Evolutionary conservation across 2,113 vertebrate genomes (phyloP).

Genomic region (rat (Rattus norvegicus)): DNA sequence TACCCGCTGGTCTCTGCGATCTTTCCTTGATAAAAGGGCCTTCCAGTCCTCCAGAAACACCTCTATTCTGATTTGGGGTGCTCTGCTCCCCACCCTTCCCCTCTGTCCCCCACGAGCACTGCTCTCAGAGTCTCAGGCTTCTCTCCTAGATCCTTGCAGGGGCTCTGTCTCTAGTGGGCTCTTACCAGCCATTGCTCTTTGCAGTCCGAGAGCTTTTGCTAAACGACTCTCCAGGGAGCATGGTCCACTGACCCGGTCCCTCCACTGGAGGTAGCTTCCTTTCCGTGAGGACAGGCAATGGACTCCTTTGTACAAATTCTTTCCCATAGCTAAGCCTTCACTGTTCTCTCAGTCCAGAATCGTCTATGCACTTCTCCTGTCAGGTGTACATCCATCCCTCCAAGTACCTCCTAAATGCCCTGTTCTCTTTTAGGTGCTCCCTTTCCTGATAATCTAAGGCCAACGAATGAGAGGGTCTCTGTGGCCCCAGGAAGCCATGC

Average conservation of each 20-base stretch:
- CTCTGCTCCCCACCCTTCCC: background rate
- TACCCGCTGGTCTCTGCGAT: background rate
- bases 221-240: accelerated
- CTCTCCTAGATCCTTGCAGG: background rate
- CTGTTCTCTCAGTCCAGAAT: background rate
- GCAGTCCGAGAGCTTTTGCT: background rate
- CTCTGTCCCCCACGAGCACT: background rate
- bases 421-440: background rate
- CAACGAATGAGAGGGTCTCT: background rate
- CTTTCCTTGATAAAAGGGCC: background rate
- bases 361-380: background rate
- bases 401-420: background rate
- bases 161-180: background rate
- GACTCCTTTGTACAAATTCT: background rate
- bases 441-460: background rate
- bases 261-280: accelerated
- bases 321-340: background rate
- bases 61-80: background rate
- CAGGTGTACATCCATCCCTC: background rate
- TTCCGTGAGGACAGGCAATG: background rate
- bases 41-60: background rate
- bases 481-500: background rate
- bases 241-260: background rate
- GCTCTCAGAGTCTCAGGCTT: background rate
- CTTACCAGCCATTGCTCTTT: background rate